Percentiles rank a stretch among this genome's conserved stretches.
These are phyloP conservation scores for Dascillus cervinus DNA, from an alignment of 2,888 invertebrate species.

Conservation along the genomic window DNA sequence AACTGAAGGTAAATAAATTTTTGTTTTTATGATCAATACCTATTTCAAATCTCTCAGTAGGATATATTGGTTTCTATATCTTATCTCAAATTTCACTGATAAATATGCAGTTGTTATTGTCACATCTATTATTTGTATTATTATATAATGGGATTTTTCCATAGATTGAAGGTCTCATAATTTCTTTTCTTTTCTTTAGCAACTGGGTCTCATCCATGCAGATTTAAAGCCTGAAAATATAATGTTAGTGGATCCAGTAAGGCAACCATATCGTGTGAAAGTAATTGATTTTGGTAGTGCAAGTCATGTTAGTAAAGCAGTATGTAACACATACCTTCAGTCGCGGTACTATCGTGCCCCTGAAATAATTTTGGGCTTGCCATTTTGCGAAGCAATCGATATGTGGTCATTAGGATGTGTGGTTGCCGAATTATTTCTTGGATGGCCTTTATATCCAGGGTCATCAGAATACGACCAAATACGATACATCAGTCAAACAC, in stretches of 20 bases:
- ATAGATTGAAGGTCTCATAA: too few relatives aligned
- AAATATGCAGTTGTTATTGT: too few relatives aligned
- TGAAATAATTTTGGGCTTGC: slow-evolving; percentile 93
- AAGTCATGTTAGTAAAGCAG: slow-evolving; percentile 98
- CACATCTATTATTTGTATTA: too few relatives aligned
- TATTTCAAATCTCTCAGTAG: too few relatives aligned
- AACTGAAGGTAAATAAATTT: slow-evolving; percentile 69
- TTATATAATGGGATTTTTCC: too few relatives aligned
- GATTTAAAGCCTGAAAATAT: slow-evolving; percentile 99
- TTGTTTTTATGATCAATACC: too few relatives aligned
- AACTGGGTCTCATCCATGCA: slow-evolving; percentile 98
- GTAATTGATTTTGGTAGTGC: slow-evolving; percentile 99
- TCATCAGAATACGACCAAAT: slow-evolving; percentile 99
- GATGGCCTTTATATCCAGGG: slow-evolving; percentile 99
- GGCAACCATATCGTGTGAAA: slow-evolving; percentile 98
- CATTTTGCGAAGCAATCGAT: slow-evolving; percentile 99
- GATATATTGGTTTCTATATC: too few relatives aligned
- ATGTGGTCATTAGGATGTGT: slow-evolving; percentile 99
- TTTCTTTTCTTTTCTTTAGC: too few relatives aligned
- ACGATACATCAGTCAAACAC: slow-evolving; percentile 69
- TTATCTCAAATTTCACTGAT: too few relatives aligned
- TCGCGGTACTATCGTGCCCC: slow-evolving; percentile 98
- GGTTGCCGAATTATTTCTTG: slow-evolving; percentile 96
- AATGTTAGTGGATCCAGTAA: slow-evolving; percentile 97
- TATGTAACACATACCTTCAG: slow-evolving; percentile 98